These are phyloP conservation scores for Eulemur rufifrons DNA, from an alignment of 2,113 vertebrate species.

Conservation along the genomic window DNA sequence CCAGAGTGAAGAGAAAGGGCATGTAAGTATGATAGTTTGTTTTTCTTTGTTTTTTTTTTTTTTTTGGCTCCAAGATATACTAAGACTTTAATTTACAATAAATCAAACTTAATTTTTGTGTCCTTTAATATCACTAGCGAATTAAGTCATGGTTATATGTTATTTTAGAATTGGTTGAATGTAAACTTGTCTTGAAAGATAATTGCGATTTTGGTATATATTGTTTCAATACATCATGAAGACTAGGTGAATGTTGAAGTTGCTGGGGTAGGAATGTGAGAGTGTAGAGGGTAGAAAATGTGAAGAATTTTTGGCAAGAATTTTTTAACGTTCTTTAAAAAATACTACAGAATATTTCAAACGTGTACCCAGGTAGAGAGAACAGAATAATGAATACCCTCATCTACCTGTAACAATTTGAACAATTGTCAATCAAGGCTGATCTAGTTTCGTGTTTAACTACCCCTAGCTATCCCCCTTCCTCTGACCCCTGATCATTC, in stretches of 20 bases:
- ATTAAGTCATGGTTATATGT: not conserved
- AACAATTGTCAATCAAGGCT: not conserved
- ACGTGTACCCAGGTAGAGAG: not conserved
- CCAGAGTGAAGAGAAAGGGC: conserved; percentile 34
- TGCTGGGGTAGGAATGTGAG: not conserved
- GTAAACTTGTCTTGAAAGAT: conserved; percentile 46
- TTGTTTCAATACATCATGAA: not conserved
- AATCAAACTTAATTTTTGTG: conserved; percentile 26
- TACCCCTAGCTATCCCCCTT: not conserved
- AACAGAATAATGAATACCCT: not conserved
- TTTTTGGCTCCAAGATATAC: conserved; percentile 28
- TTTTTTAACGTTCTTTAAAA: conserved; percentile 23
- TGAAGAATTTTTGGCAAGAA: not conserved
- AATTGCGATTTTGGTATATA: not conserved
- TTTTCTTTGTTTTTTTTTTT: not conserved
- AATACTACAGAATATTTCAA: not conserved
- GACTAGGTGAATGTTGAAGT: not conserved
- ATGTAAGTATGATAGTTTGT: conserved; percentile 42
- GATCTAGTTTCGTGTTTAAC: not conserved
- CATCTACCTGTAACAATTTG: not conserved
- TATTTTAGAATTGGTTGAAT: conserved; percentile 34
- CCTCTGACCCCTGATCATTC: not conserved
- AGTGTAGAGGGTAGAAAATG: not conserved
- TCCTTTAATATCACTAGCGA: conserved; percentile 15
- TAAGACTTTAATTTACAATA: conserved; percentile 41